These are phyloP conservation scores for Antheraea pernyi DNA, from an alignment of 1,140 invertebrate species.

Conservation along the genomic window DNA sequence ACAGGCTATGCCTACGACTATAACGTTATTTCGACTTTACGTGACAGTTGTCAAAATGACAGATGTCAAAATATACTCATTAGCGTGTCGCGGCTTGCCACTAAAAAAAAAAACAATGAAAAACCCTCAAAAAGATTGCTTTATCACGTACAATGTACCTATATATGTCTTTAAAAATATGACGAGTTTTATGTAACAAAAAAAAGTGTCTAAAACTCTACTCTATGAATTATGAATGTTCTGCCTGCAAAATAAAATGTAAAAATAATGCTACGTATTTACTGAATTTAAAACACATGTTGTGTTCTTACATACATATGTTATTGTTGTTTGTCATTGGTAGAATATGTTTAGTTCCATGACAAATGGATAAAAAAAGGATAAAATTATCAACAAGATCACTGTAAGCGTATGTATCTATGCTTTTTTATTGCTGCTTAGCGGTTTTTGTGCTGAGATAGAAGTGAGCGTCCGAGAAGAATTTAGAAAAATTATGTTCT, in stretches of 20 bases:
- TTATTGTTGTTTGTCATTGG: background rate
- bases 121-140: background rate
- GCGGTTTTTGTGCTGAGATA: background rate
- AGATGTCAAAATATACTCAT: background rate
- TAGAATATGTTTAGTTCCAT: background rate
- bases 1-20: too few relatives aligned
- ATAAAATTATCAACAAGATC: background rate
- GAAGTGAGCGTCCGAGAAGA: too few relatives aligned
- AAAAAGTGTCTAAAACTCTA: constrained; percentile 4
- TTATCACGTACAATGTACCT: background rate
- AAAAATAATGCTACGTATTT: constrained; percentile 4
- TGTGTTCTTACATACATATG: too few relatives aligned
- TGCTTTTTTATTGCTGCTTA: background rate
- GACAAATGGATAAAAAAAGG: background rate
- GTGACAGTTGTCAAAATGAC: background rate
- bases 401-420: background rate
- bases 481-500: too few relatives aligned
- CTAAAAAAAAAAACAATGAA: background rate
- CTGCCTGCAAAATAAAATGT: constrained; percentile 23
- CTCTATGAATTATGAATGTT: constrained; percentile 42
- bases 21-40: background rate
- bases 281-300: background rate
- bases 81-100: background rate
- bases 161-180: background rate
- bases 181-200: background rate